phyloP scores from a whole-genome alignment of 2,797 vertebrate genomes.

The Hydrolagus colliei region DNA sequence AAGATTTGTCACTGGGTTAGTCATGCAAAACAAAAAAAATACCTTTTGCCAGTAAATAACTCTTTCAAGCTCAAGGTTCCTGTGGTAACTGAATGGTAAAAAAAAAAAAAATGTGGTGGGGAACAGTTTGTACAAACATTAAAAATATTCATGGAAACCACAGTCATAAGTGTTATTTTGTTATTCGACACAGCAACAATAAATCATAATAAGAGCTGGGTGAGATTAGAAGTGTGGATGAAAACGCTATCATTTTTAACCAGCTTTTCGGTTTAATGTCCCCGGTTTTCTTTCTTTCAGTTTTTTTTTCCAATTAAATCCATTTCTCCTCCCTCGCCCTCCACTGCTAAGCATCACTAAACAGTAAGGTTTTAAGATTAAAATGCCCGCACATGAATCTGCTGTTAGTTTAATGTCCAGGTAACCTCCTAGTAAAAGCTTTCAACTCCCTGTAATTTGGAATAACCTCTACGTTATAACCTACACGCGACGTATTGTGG shows the following conservation, averaged over 20 bases:
- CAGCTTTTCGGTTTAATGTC: neutral
- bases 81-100: neutral
- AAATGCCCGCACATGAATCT: neutral
- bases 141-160: conserved; percentile 20
- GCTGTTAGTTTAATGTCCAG: too few relatives aligned
- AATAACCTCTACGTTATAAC: neutral
- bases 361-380: neutral
- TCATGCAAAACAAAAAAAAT: neutral
- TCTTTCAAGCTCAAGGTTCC: conserved; percentile 1
- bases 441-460: neutral
- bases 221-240: neutral
- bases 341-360: neutral
- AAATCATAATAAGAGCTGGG: neutral
- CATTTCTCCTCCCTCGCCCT: neutral
- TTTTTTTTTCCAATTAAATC: neutral
- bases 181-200: conserved; percentile 11
- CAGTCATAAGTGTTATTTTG: neutral
- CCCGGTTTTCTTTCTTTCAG: neutral
- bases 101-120: neutral
- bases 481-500: neutral
- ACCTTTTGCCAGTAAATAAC: neutral
- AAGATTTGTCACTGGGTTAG: neutral
- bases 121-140: conserved; percentile 9
- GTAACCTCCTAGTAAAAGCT: neutral
- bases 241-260: neutral